Evolutionary conservation across 2,797 vertebrate species (phyloP), one percentile per base, ranked within the genome.

Genomic region (Cryptoprocta ferox): DNA sequence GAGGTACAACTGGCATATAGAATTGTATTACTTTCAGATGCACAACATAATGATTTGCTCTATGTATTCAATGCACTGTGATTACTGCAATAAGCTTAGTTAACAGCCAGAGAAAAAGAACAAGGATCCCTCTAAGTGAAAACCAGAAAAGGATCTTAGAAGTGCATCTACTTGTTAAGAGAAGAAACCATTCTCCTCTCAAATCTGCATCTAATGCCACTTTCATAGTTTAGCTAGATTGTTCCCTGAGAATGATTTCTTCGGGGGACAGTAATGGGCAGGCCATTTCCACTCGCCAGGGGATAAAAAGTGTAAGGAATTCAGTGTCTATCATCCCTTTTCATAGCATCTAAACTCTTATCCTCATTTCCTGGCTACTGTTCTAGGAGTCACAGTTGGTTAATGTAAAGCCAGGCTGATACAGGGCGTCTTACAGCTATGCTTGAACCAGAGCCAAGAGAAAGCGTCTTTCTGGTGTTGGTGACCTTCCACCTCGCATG

Each of bases 381-480:
- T 86, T 85, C 87, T 73, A n/a, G 45, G 45, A n/a, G 48, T 94
- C 87, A 37, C 92, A 94, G 92, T 82, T 93, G 89, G 95, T 83
- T 95, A 90, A 87, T 83, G 68, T 91, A 92, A 96, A 96, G 82
- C 81, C 84, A 96, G 93, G 81, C 81, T 91, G 84, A 93, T 63
- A 79, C 87, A 39, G 71, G 66, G 83, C 21, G 37, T 94, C 93
- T 94, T 87, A 83, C 83, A 90, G 97, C 91, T 97, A 89, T 48
- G 84, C 93, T 90, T 97, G 92, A 97, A 95, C 75, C 30, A 2
- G 26, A 84, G 96, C 94, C 97, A 95, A 89, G 73, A 96, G 93
- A 86, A 92, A 97, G 92, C 42, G 1, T 65, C 70, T 94, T 96
- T 95, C 90, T 76, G 78, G 66, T 90, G 89, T 28, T 95, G 59